phyloP scores from a whole-genome alignment of 2,113 vertebrate species.

The Mola mola region DNA sequence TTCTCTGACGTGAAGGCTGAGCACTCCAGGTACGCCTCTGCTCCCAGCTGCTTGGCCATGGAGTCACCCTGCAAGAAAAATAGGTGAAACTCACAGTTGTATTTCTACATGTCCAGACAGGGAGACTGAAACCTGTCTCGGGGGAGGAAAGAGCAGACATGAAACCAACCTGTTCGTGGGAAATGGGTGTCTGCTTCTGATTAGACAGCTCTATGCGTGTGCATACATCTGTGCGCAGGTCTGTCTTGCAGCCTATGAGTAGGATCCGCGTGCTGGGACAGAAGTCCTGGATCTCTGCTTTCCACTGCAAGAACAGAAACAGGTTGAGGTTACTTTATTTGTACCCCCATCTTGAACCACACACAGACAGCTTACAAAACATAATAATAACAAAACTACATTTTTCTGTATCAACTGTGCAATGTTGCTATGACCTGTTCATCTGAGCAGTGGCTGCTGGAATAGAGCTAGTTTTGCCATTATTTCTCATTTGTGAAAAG shows the following conservation, averaged over 20 bases:
- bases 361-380: not conserved
- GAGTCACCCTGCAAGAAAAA: constrained; percentile 82
- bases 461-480: too few species aligned
- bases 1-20: constrained; percentile 96
- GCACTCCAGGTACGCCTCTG: constrained; percentile 92
- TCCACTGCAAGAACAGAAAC: constrained; percentile 84
- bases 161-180: constrained; percentile 90
- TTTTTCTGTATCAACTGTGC: too few species aligned
- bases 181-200: constrained; percentile 91
- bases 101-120: not conserved
- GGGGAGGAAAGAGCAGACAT: not conserved
- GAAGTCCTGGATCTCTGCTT: constrained; percentile 93
- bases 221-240: constrained; percentile 93
- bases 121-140: not conserved
- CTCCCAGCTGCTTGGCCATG: constrained; percentile 90
- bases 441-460: too few species aligned
- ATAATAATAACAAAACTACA: too few species aligned
- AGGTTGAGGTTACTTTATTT: not conserved
- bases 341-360: not conserved
- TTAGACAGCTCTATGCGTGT: constrained; percentile 95
- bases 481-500: too few species aligned
- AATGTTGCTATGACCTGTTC: too few species aligned
- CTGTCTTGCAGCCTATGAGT: constrained; percentile 93
- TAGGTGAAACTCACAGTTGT: not conserved
- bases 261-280: constrained; percentile 91